These are phyloP conservation scores for Dinoponera quadriceps DNA, from an alignment of 1,140 invertebrate genomes.

Conservation along the genomic window DNA sequence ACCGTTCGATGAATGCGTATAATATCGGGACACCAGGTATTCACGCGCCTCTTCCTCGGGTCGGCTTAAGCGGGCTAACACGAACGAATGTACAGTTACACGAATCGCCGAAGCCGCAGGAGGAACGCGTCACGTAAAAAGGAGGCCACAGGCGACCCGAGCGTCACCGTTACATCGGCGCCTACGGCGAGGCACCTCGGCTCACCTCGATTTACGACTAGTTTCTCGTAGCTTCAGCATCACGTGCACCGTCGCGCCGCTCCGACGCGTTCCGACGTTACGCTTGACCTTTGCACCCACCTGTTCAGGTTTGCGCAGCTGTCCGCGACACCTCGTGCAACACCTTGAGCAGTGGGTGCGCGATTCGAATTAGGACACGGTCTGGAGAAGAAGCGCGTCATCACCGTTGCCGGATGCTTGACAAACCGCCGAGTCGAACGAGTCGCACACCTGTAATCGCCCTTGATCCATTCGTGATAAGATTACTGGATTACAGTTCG, in stretches of 20 bases:
- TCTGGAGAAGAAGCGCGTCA: conserved; percentile 7
- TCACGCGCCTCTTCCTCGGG: conserved; percentile 30
- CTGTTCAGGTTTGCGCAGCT: conserved; percentile 64
- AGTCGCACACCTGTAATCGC: background rate
- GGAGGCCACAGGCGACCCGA: conserved; percentile 80
- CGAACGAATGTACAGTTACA: conserved; percentile 79
- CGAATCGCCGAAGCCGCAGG: conserved; percentile 72
- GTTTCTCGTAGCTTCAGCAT: conserved; percentile 69
- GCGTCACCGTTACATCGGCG: conserved; percentile 84
- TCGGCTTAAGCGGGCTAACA: conserved; percentile 42
- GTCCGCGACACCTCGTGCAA: conserved; percentile 30
- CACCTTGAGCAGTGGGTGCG: conserved; percentile 41
- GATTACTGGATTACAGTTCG: background rate
- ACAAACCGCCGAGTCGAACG: background rate
- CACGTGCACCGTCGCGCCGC: conserved; percentile 50
- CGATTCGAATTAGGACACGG: conserved; percentile 52
- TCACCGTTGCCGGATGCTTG: conserved; percentile 8
- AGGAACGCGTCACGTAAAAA: conserved; percentile 72
- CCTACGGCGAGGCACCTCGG: conserved; percentile 79
- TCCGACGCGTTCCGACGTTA: conserved; percentile 63
- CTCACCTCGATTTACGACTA: conserved; percentile 77
- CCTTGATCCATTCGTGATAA: background rate
- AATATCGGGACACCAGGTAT: conserved; percentile 47
- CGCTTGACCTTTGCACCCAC: conserved; percentile 67
- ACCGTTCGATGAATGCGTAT: conserved; percentile 21